Evolutionary conservation across 2,797 vertebrate species (phyloP), one percentile per base, ranked within the genome.

Genomic region (Danio albolineatus): DNA sequence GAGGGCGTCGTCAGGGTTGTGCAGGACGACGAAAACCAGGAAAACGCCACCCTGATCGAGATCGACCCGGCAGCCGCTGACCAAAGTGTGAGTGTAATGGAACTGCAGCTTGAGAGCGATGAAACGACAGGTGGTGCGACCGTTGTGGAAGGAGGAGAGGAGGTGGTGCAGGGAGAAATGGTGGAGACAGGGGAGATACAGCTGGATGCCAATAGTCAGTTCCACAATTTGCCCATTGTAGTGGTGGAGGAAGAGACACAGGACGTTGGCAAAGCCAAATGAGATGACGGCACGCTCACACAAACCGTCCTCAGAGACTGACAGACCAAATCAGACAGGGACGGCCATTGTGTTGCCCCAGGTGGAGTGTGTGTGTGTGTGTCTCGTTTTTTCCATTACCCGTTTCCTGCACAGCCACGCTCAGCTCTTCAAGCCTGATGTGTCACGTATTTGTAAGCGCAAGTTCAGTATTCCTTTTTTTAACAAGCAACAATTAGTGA

Each of bases 181-280:
- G 81, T 85, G 48, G 81, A 92, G 83, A 81, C 88, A 5, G 90
- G 90, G 59, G 88, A 90, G 83, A 82, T 96, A 86, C 94, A 96
- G 85, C 78, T 94, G 84, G 95, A 96, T 2, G 92, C 95, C 78
- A 94, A 91, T 60, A 95, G 96, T 85, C 96, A 96, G 87, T 90
- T 97, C 86, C 94, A 97, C 83, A 93, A 94, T 9, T 94, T 98
- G 67, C 96, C 97, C 90, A 96, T 98, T 80, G 94, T 98, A 74
- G 97, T 98, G 80, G 93, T 98, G 76, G 95, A 95, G 88, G 93
- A 95, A 3, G 96, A 95, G 36, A 80, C 89, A 87, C 88, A 88
- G 84, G 89, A 86, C 67, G 88, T 86, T 74, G 85, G 83, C 66
- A 86, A 89, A 82, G 84, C 84, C 56, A 89, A 92, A 85, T 92